Evolutionary conservation across 2,888 invertebrate genomes (phyloP).

Genomic region (Candidula unifasciata): DNA sequence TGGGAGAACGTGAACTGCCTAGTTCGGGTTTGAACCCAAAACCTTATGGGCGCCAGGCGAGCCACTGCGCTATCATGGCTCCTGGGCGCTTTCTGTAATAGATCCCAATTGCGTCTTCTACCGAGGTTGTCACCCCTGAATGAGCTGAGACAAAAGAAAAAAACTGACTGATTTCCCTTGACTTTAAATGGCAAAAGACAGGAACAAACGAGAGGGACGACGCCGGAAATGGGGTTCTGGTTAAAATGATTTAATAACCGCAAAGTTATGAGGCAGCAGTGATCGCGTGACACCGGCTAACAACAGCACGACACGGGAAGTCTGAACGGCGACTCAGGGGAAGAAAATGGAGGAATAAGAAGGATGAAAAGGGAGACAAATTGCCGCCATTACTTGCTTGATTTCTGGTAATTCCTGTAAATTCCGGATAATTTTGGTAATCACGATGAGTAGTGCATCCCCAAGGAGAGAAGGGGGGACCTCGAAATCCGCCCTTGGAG

Average conservation of each 20-base stretch:
- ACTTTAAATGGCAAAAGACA: constrained; percentile 42
- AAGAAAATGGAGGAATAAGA: constrained; percentile 50
- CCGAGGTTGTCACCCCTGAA: neutral
- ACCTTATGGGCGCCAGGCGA: too few relatives aligned
- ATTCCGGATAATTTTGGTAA: constrained; percentile 53
- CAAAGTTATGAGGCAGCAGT: constrained; percentile 28
- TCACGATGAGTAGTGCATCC: constrained; percentile 46
- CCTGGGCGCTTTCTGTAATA: too few relatives aligned
- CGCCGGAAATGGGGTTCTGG: constrained; percentile 44
- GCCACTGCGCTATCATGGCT: too few relatives aligned
- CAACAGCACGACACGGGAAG: constrained; percentile 38
- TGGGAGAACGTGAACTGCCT: too few relatives aligned
- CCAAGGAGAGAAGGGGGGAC: constrained; percentile 46
- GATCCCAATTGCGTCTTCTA: too few relatives aligned
- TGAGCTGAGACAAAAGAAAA: neutral
- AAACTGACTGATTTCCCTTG: constrained; percentile 27
- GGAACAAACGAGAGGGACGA: constrained; percentile 36
- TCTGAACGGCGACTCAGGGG: constrained; percentile 41
- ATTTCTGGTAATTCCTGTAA: constrained; percentile 54
- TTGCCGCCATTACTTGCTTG: constrained; percentile 53
- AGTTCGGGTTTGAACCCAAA: too few relatives aligned
- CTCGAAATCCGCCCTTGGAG: constrained; percentile 40
- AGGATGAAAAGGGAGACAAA: constrained; percentile 54
- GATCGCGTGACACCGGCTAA: constrained; percentile 47
- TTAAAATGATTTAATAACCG: constrained; percentile 51